Evolutionary conservation across 2,797 vertebrate genomes (phyloP), one percentile per base, ranked within the genome.

Genomic region (Anableps anableps): DNA sequence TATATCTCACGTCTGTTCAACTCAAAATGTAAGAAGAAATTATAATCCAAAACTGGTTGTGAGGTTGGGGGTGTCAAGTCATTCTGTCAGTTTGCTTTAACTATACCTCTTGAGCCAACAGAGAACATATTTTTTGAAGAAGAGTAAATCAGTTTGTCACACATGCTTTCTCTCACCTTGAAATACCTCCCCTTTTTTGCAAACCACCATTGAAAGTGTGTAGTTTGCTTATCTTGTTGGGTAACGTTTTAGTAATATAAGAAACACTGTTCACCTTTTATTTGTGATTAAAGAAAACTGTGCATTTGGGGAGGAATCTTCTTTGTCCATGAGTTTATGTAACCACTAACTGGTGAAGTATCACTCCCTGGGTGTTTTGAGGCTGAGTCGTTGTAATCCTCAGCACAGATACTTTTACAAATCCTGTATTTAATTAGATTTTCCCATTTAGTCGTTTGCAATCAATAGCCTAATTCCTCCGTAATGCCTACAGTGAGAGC

Each of bases 351-450:
- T 89, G 76, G 79, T 88, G 90, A 92, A 91, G 90, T 88, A 90
- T 92, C 84, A 82, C 85, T 88, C 83, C 79, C 77, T 83, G 91
- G 93, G 92, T 94, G 95, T 94, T 89, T 79, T 51, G 58, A 81
- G 74, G 88, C 90, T 94, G 88, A 95, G 92, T 91, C 93, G 90
- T 91, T 92, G 90, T 95, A 95, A 95, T 95, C 95, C 94, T 90
- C 89, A 66, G 86, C 90, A 86, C 87, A 90, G 93, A 95, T 95
- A 94, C 94, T 94, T 95, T 93, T 93, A 91, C 92, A 95, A 95
- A 94, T 95, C 94, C 93, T 91, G 85, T 92, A 93, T 95, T 95
- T 95, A 95, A 95, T 95, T 94, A 93, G 91, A 94, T 94, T 95
- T 94, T 84, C 88, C 83, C 87, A 89, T 94, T 93, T 93, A 93